Base-by-base conservation (phyloP, 2,113 vertebrate genomes). In the Trematomus loennbergii region DNA sequence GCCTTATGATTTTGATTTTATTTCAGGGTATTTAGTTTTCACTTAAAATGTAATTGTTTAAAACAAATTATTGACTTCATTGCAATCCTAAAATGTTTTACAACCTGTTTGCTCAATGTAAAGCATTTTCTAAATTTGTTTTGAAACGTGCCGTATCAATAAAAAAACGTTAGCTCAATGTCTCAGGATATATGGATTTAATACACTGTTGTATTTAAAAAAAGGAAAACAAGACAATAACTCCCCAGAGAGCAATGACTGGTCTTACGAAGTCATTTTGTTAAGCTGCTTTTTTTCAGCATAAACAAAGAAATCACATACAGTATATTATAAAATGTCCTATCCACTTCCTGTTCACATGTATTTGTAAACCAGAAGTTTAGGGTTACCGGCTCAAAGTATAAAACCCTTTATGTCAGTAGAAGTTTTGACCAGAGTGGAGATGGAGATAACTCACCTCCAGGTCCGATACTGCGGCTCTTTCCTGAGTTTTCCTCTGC, bases 371-470 rank as follows among this genome's bases (percentile, higher is more conserved):
- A 22, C 20, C 25, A 13, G 6, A 29, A 52, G 48, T 12, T 67
- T 53, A 25, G 66, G 36, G 12, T 17, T 20, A 62, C 36, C 22
- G 36, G 48, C 12, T 55, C 9, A 20, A 49, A 36, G 60, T 40
- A n/a, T 59, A 33, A 48, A 71, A 25, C 17, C n/a, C 3, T 43
- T 5, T 2, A 12, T 72, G 25, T 36, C 12, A 33, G 29, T 22
- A 17, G 59, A 36, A 25, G 3, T 1, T 3, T 22, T 5, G 25
- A 20, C 16, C 3, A 16, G 12, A 60, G 13, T 10, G 20, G 48
- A 66, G 46, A 15, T 60, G 13, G 36, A 40, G 36, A 40, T 40
- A 7, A 40, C 89, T 81, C 18, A 86, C 81, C 40, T 0, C 11
- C 68, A 45, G 52, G n/a, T 16, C 20, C 71, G 4, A 25, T 11